Conservation (phyloP, 2,888 invertebrate species). For the Acanthoscelides obtectus region DNA sequence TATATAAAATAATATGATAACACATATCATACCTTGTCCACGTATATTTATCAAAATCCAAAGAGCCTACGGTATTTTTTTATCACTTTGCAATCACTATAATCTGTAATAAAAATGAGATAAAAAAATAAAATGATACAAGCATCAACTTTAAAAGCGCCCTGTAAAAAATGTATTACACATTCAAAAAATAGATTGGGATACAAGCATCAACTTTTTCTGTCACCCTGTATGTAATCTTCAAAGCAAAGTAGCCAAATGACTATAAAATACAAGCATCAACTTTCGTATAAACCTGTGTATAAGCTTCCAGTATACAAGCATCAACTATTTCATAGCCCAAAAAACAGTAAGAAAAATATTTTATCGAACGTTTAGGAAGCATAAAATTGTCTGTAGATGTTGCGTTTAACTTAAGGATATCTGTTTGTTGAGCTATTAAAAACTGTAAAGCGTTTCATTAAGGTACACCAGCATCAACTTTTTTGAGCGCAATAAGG, state of each 20-base stretch:
- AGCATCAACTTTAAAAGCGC: neutral
- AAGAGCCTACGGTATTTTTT: neutral
- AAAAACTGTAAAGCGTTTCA: too few species aligned
- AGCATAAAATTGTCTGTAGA: too few species aligned
- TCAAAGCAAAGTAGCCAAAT: neutral
- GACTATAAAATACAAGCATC: neutral
- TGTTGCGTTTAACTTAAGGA: too few species aligned
- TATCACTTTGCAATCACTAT: neutral
- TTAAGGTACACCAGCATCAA: too few species aligned
- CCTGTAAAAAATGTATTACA: neutral
- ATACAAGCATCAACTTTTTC: neutral
- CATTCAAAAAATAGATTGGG: neutral
- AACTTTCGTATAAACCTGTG: neutral
- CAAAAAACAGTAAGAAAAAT: too few species aligned
- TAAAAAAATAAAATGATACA: neutral
- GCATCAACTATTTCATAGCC: neutral
- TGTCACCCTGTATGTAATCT: neutral
- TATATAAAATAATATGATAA: neutral
- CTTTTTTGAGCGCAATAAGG: too few species aligned
- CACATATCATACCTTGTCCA: neutral
- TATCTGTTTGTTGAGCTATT: too few species aligned
- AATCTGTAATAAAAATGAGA: neutral
- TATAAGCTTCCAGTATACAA: neutral
- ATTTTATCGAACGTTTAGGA: too few species aligned
- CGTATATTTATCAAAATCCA: neutral